Evolutionary conservation across 1,140 invertebrate species (phyloP).

Genomic region (Zaprionus kolodkinae): DNA sequence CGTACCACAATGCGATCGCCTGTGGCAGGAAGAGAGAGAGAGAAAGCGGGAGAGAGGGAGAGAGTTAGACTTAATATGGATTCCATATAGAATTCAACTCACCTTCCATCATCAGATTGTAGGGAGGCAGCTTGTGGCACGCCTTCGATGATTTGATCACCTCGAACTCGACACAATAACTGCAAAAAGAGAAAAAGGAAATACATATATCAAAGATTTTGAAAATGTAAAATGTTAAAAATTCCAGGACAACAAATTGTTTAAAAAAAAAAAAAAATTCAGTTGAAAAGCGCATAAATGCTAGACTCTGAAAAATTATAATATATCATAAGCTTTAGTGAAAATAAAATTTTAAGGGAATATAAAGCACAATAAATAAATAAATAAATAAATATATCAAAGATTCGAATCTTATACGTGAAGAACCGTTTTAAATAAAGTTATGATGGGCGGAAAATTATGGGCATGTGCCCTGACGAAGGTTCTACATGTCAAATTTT

Average conservation of each 20-base stretch:
- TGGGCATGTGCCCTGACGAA: neutral
- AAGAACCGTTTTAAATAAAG: too few relatives aligned
- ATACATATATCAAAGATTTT: neutral
- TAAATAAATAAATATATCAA: too few relatives aligned
- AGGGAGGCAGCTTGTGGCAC: slow-evolving; percentile 89
- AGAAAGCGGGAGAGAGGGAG: neutral
- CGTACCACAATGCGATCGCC: slow-evolving; percentile 90
- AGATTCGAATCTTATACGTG: too few relatives aligned
- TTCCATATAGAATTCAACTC: slow-evolving; percentile 32
- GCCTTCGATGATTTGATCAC: slow-evolving; percentile 92
- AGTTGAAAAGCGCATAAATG: too few relatives aligned
- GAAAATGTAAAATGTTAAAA: too few relatives aligned
- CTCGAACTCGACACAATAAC: slow-evolving; percentile 93
- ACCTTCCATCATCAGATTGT: slow-evolving; percentile 90
- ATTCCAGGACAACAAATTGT: too few relatives aligned
- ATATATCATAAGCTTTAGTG: too few relatives aligned
- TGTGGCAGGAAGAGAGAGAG: slow-evolving; percentile 65
- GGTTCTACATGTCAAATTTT: too few relatives aligned
- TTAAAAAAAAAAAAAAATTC: too few relatives aligned
- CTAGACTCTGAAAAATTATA: too few relatives aligned
- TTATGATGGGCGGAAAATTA: neutral
- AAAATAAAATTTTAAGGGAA: too few relatives aligned
- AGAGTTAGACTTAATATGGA: neutral
- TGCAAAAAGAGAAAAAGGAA: slow-evolving; percentile 84
- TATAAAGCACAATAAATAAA: too few relatives aligned